Conservation (phyloP, 2,797 vertebrate species). For the Sebastes trivittatus region DNA sequence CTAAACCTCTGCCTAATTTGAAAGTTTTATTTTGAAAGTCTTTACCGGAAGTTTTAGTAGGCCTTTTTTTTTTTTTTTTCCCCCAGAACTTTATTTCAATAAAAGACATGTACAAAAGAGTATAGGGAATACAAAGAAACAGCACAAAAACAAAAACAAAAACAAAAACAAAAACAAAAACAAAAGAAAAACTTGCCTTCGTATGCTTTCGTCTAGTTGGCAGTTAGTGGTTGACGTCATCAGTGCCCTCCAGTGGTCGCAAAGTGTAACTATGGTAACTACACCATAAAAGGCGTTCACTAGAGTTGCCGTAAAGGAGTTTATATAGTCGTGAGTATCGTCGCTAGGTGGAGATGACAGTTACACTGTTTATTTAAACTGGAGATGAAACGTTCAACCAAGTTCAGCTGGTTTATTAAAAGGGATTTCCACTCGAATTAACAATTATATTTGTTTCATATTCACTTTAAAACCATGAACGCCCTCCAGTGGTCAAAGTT, state of each 20-base stretch:
- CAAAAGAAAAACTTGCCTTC: no score
- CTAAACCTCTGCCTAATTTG: neutral
- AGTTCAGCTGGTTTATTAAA: no score
- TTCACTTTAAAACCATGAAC: neutral
- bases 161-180: no score
- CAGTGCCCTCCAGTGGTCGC: neutral
- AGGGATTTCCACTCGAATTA: no score
- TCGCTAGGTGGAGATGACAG: neutral
- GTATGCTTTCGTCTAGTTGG: neutral
- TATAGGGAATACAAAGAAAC: no score
- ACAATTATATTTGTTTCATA: no score
- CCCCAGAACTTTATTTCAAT: no score
- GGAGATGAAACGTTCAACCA: no score
- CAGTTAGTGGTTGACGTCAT: neutral
- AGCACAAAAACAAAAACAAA: no score
- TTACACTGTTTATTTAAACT: neutral
- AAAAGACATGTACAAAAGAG: no score
- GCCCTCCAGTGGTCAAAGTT: neutral
- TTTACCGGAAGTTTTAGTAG: neutral
- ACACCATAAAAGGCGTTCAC: neutral
- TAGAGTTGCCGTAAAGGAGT: neutral
- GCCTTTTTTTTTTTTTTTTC: no score
- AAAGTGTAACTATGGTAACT: neutral
- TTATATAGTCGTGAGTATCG: neutral
- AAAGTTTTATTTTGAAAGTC: neutral